Conservation (phyloP, 2,888 invertebrate species). For the Dicycla oo region DNA sequence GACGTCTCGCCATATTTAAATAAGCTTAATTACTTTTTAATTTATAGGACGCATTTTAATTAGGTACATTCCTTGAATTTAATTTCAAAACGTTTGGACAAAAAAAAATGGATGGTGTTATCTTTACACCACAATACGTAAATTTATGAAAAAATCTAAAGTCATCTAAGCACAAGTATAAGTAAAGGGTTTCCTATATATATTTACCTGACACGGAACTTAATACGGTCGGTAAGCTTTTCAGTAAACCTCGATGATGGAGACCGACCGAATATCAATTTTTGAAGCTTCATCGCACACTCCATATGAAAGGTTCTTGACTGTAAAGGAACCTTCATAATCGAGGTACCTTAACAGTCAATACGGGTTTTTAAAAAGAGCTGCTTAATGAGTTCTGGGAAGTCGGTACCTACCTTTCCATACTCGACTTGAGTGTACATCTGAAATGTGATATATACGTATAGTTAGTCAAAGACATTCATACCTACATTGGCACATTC, state of each 20-base stretch:
- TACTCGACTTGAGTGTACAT: not conserved
- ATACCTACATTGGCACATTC: not conserved
- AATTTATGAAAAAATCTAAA: conserved; percentile 18
- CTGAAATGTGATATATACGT: not conserved
- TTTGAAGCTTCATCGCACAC: conserved; percentile 67
- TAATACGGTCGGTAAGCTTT: conserved; percentile 61
- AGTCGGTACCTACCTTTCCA: not conserved
- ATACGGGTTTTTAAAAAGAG: conserved; percentile 48
- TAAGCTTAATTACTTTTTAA: conserved; percentile 17
- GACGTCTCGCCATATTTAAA: conserved; percentile 16
- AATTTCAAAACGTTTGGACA: not conserved
- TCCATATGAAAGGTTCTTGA: conserved; percentile 67
- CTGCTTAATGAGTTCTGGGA: conserved; percentile 54
- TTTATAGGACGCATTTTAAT: not conserved
- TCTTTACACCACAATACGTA: not conserved
- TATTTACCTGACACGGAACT: conserved; percentile 47
- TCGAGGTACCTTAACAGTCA: conserved; percentile 29
- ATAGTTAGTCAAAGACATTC: not conserved
- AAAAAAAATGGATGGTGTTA: not conserved
- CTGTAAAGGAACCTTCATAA: conserved; percentile 40
- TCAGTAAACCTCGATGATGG: conserved; percentile 64
- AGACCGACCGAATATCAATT: conserved; percentile 73
- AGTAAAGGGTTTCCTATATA: conserved; percentile 24
- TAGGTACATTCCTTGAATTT: not conserved
- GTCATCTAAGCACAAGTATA: not conserved